phyloP scores from a whole-genome alignment of 2,113 vertebrate species.

The Andinoacara biseriatus region DNA sequence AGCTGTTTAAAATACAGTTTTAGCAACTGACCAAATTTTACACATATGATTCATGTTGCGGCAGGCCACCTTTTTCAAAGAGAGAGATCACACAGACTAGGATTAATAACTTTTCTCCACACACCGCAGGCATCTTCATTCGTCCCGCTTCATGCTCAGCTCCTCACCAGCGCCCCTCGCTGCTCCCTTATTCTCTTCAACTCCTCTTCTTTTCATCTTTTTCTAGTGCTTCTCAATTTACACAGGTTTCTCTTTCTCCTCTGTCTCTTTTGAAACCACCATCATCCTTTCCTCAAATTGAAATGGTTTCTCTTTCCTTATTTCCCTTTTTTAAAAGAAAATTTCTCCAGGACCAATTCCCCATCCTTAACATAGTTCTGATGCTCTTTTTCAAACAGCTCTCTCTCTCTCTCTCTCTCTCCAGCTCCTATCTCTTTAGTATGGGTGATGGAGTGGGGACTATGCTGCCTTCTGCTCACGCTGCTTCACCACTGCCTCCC shows the following conservation, averaged over 20 bases:
- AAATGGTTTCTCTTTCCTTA: slow-evolving; percentile 1
- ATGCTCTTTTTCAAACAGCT: neutral
- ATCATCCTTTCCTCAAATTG: neutral
- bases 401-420: neutral
- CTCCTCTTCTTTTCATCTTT: slow-evolving; percentile 3
- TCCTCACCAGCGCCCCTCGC: neutral
- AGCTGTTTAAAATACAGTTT: slow-evolving; percentile 1
- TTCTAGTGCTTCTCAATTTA: slow-evolving; percentile 11
- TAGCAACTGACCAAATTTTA: neutral
- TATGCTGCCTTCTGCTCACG: neutral
- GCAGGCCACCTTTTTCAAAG: slow-evolving; percentile 21
- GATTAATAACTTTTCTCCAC: slow-evolving; percentile 37
- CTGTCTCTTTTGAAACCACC: neutral
- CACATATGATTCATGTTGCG: slow-evolving; percentile 25
- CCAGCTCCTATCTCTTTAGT: neutral
- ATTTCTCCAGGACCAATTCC: neutral
- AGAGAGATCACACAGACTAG: slow-evolving; percentile 40
- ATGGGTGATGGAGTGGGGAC: neutral
- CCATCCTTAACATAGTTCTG: neutral
- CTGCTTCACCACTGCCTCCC: slow-evolving; percentile 20
- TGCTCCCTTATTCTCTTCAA: slow-evolving; percentile 13
- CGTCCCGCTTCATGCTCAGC: slow-evolving; percentile 6
- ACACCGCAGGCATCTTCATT: slow-evolving; percentile 12
- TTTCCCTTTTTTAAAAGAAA: neutral
- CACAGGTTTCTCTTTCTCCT: neutral